Evolutionary conservation across 2,888 invertebrate species (phyloP).

Genomic region (Parthenolecanium corni): DNA sequence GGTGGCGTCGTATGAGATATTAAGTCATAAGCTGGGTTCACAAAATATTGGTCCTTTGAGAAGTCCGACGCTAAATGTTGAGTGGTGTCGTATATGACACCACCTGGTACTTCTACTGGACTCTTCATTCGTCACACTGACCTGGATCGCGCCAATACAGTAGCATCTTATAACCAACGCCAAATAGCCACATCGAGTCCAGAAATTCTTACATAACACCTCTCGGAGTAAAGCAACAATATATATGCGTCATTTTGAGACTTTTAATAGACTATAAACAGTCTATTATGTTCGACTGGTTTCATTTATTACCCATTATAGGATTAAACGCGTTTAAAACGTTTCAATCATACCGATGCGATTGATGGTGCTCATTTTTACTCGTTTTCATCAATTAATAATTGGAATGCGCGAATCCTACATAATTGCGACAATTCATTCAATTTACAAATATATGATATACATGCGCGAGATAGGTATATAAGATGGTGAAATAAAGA

Average conservation of each 20-base stretch:
- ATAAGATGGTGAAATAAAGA: too few species aligned
- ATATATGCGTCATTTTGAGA: constrained; percentile 5
- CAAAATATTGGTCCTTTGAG: too few species aligned
- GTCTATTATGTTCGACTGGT: constrained; percentile 8
- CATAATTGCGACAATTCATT: neutral
- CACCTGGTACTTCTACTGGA: too few species aligned
- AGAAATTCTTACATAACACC: constrained; percentile 11
- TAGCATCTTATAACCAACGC: too few species aligned
- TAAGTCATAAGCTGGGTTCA: too few species aligned
- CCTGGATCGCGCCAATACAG: too few species aligned
- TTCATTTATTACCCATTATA: constrained; percentile 23
- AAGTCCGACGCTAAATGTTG: too few species aligned
- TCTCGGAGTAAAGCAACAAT: neutral
- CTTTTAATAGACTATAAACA: constrained; percentile 6
- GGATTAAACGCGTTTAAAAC: constrained; percentile 8
- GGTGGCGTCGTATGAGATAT: too few species aligned
- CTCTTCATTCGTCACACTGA: too few species aligned
- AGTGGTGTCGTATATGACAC: too few species aligned
- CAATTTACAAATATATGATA: neutral
- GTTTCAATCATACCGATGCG: neutral
- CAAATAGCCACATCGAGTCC: too few species aligned
- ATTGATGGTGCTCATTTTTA: constrained; percentile 10
- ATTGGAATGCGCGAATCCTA: constrained; percentile 5
- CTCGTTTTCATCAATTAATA: constrained; percentile 8
- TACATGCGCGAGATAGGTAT: too few species aligned